Evolutionary conservation across 2,797 vertebrate genomes (phyloP), one percentile per base, ranked within the genome.

Genomic region (Catamblyrhynchus diadema): DNA sequence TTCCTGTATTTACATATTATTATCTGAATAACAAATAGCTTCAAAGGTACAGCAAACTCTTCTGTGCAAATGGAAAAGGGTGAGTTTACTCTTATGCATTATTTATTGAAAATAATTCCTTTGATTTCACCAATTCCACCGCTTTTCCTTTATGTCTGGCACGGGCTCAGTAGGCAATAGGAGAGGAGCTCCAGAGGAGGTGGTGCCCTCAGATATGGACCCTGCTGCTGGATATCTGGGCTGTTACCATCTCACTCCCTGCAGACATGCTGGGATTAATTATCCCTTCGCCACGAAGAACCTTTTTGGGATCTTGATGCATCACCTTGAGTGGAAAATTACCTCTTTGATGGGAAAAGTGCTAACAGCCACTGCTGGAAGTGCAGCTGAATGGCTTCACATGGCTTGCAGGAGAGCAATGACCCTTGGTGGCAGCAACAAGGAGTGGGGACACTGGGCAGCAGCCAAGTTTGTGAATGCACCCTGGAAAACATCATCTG

Each of bases 21-120:
- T 91, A 90, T 81, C 88, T 64, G 86, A 86, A 93, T 93, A 93
- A 94, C 77, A 92, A 94, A 94, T 73, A 91, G 32, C 81, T 95
- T 95, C 82, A 89, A 91, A 87, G 89, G 24, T 73, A 72, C 54
- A 78, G 69, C 54, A 90, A 81, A 78, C 15, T 78, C n/a, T 45
- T 94, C 75, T 62, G 35, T 75, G 66, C 75, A 91, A 88, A 62
- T 56, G 81, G 62, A 65, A 84, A 25, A 60, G 23, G 33, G 59
- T 53, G 51, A 92, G 6, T 66, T 94, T 92, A 47, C 37, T 65
- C 61, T 91, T 48, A 41, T 45, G 25, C 30, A 45, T 92, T 78
- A 91, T 91, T 94, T 92, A 93, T 54, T 67, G 57, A 72, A 79
- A 93, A 86, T 45, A 59, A 74, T 79, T 93, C 59, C 45, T 92